These are phyloP conservation scores for Drosophila robusta DNA, from an alignment of 2,888 invertebrate species.

Conservation along the genomic window DNA sequence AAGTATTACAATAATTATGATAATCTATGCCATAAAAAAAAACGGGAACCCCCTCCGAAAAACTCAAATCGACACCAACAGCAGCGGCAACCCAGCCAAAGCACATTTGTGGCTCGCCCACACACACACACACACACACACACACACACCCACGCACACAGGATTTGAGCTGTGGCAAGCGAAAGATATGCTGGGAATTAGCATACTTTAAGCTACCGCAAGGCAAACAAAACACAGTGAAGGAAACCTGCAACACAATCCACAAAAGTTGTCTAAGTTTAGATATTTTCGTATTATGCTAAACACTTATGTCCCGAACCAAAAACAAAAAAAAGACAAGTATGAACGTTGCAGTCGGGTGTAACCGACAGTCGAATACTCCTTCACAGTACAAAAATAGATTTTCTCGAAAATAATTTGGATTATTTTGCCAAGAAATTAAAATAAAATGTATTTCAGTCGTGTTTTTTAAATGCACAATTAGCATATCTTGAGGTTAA, in stretches of 20 bases:
- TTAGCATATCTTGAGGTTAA: too few relatives aligned
- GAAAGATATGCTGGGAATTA: conserved; percentile 60
- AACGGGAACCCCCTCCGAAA: conserved; percentile 4
- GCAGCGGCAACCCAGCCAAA: conserved; percentile 22
- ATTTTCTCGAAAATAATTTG: too few relatives aligned
- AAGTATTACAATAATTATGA: conserved; percentile 82
- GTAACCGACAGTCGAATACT: too few relatives aligned
- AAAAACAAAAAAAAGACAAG: neutral
- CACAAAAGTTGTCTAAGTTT: conserved; percentile 47
- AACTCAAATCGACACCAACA: conserved; percentile 60
- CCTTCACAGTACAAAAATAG: too few relatives aligned
- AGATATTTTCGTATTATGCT: conserved; percentile 65
- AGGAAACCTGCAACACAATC: conserved; percentile 39
- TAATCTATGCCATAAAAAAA: conserved; percentile 79
- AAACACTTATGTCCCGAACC: conserved; percentile 34
- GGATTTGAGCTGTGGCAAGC: conserved; percentile 19
- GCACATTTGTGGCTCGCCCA: conserved; percentile 64
- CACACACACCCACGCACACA: conserved; percentile 21
- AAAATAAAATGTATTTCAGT: too few relatives aligned
- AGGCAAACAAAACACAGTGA: conserved; percentile 12
- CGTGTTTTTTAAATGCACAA: too few relatives aligned
- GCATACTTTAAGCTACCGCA: conserved; percentile 80
- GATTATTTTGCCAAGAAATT: too few relatives aligned
- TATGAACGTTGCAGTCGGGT: too few relatives aligned
- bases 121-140: conserved; percentile 32